Base-by-base conservation (phyloP, 2,797 vertebrate species). In the Adrianichthys oophorus region DNA sequence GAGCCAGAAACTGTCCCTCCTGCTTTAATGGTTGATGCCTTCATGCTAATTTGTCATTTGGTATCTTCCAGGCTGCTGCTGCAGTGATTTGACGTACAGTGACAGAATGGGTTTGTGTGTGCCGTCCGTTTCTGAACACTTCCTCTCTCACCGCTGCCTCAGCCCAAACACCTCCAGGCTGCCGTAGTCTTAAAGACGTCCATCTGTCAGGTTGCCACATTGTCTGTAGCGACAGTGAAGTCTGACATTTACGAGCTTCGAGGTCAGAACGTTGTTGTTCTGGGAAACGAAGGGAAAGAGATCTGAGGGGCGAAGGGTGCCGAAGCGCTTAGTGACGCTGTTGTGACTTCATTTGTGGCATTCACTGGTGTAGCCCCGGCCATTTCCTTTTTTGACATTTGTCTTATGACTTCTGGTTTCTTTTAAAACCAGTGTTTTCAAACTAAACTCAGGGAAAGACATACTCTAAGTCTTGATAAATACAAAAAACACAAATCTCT, bases 161-260 rank as follows among this genome's bases (percentile, higher is more conserved):
- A 40, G 23, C 43, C 59, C 21, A 21, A 72, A 51, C 26, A 65
- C 74, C 68, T 44, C 29, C 5, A 62, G 68, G 53, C 50, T 41
- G 46, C 47, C 71, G 52, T 41, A 17, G 44, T 46, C 65, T 44
- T 19, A 1, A 26, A 32, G 5, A 47, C 68, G 42, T 66, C 73
- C 67, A n/a, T 79, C 74, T 67, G 67, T 76, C 78, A 68, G 51
- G 52, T 55, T 64, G 54, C 46, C 68, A 70, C 52, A 41, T 59
- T 41, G 59, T 66, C 67, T 53, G 12, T 52, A 6, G 1, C 56
- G 64, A 76, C 63, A 56, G 56, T 48, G 6, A 44, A 59, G 63
- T 15, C 19, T 82, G 81, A 85, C 81, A 81, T 85, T 81, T 82
- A 7, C 52, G 58, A 4, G 51, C 54, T 26, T 1, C 4, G 42